These are phyloP conservation scores for Dyspetes luteomarginatus DNA, from an alignment of 2,888 invertebrate species.

Conservation along the genomic window DNA sequence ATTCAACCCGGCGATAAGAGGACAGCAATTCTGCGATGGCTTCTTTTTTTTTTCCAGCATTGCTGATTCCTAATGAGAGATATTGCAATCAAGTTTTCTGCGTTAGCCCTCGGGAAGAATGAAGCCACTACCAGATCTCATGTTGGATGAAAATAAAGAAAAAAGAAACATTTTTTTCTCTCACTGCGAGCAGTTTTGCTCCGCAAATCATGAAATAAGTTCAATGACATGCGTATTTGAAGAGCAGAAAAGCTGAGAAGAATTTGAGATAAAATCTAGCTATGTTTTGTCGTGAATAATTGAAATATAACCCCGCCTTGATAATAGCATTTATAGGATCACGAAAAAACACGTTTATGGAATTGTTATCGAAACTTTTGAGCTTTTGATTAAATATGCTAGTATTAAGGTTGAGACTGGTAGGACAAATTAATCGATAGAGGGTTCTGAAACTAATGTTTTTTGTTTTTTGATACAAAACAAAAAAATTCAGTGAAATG, in stretches of 20 bases:
- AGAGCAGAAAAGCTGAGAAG: not conserved
- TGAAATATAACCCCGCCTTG: not conserved
- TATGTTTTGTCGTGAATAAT: not conserved
- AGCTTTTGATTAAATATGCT: no score
- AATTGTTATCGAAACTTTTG: not conserved
- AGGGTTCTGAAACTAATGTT: no score
- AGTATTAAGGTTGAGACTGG: no score
- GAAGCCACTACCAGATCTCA: slow-evolving; percentile 10
- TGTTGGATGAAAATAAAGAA: slow-evolving; percentile 1
- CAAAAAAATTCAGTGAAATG: no score
- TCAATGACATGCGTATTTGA: slow-evolving; percentile 5
- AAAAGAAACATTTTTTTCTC: slow-evolving; percentile 13
- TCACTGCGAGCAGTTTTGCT: not conserved
- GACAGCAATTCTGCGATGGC: not conserved
- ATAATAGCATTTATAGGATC: no score
- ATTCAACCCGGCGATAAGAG: not conserved
- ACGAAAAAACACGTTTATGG: not conserved
- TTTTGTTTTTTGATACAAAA: no score
- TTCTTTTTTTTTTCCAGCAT: slow-evolving; percentile 2
- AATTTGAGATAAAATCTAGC: not conserved
- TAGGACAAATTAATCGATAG: no score
- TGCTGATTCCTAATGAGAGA: slow-evolving; percentile 42
- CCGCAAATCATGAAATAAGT: not conserved
- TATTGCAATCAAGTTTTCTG: slow-evolving; percentile 60
- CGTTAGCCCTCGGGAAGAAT: slow-evolving; percentile 20